These are phyloP conservation scores for Caradrina kadenii DNA, from an alignment of 2,888 invertebrate species.

Conservation along the genomic window DNA sequence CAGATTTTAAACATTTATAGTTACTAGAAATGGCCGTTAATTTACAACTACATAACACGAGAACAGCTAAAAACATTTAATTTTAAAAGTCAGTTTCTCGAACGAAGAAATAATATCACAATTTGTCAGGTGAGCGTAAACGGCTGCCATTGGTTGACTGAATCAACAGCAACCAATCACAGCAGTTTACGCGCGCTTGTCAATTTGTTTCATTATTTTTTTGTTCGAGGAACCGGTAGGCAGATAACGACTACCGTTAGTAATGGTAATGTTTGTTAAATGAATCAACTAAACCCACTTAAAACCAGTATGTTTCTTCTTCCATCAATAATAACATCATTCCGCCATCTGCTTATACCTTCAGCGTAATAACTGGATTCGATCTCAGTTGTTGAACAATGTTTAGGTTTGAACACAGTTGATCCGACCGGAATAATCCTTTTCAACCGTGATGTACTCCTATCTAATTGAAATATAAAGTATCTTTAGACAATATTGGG, in stretches of 20 bases:
- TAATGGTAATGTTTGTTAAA: not conserved
- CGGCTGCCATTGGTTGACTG: no score
- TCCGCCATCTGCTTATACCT: conserved; percentile 48
- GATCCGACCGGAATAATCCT: conserved; percentile 51
- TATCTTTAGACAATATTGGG: conserved; percentile 35
- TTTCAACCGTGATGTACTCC: conserved; percentile 35
- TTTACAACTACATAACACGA: no score
- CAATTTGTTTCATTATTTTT: no score
- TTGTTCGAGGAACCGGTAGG: no score
- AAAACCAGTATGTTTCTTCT: conserved; percentile 1
- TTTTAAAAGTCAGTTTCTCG: no score
- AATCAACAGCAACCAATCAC: no score
- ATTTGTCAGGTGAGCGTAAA: no score
- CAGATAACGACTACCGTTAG: not conserved
- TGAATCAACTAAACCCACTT: not conserved
- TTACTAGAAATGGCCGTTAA: no score
- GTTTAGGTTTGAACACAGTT: conserved; percentile 52
- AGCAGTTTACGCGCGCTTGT: no score
- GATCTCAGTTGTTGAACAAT: conserved; percentile 45
- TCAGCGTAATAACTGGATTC: conserved; percentile 34
- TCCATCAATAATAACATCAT: conserved; percentile 22
- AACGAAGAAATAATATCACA: no score
- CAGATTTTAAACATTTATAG: no score
- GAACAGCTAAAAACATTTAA: no score
- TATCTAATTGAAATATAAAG: conserved; percentile 47